Conservation (phyloP, 2,888 invertebrate species). For the Coelopa pilipes region DNA sequence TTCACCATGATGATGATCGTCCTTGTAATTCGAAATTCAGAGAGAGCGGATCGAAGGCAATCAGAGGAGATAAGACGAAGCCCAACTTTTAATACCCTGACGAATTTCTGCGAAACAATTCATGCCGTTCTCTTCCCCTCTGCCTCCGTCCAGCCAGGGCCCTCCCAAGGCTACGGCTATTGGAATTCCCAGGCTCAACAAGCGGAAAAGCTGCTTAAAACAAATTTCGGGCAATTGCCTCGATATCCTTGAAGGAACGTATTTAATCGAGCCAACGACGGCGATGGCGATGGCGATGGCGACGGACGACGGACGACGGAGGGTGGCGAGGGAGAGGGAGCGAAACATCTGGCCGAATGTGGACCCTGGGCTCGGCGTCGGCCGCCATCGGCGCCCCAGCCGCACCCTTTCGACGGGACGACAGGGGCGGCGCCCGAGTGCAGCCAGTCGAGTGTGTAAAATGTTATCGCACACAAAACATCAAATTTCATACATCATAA, state of each 20-base stretch:
- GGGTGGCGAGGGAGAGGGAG: neutral
- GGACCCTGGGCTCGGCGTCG: too few species aligned
- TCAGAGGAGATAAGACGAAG: too few species aligned
- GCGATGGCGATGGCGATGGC: neutral
- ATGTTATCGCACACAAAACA: slow-evolving; percentile 51
- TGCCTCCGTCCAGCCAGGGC: neutral
- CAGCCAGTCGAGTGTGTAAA: slow-evolving; percentile 39
- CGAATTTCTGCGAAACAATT: too few species aligned
- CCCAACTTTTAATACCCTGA: too few species aligned
- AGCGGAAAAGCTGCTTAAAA: slow-evolving; percentile 21
- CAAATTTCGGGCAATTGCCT: slow-evolving; percentile 1
- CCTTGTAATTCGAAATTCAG: too few species aligned
- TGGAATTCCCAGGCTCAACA: slow-evolving; percentile 2
- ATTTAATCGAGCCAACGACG: neutral
- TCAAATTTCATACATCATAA: slow-evolving; percentile 63
- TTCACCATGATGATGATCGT: too few species aligned
- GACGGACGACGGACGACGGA: neutral
- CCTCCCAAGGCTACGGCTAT: neutral
- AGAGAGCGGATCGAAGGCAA: too few species aligned
- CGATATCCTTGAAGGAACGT: slow-evolving; percentile 3
- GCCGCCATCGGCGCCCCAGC: too few species aligned
- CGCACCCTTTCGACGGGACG: too few species aligned
- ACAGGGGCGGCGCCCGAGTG: neutral
- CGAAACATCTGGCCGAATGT: neutral
- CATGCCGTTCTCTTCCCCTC: neutral